Base-by-base conservation (phyloP, 2,113 vertebrate genomes). In the Pluvialis apricaria region DNA sequence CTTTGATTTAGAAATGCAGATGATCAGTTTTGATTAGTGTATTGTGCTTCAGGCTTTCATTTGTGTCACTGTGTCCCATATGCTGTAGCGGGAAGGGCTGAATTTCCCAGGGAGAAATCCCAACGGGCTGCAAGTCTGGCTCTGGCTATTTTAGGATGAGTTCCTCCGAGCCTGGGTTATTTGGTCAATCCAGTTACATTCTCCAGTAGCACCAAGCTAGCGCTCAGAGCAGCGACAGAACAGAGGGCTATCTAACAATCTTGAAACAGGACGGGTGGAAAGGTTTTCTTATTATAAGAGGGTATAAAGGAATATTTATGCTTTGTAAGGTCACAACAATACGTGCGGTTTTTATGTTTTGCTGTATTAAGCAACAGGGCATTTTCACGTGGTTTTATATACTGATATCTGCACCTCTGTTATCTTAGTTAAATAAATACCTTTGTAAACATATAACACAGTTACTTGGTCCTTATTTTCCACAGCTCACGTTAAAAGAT, bases 1-100 rank as follows among this genome's bases (percentile, higher is more conserved):
- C 92, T 97, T 97, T 77, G 92, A 97, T 92, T 93, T 97, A 97
- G 95, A 98, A 97, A 98, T 97, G 94, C 95, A 98, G 97, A 97
- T 94, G 90, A 94, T 97, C 85, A 92, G 95, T 91, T 95, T 95
- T 82, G 75, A 55, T 84, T 87, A 97, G 55, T 32, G 32, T 38
- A 42, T 84, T 93, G 88, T 97, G 90, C 90, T 95, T 80, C 94
- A 86, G 91, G 76, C 78, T 97, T 97, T 94, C 25, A 2, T 71
- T 32, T 86, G 40, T 92, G 44, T 92, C 80, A 78, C 81, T 54
- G 40, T 24, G 25, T 45, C 83, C 68, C 47, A 21, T 75, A 44
- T 15, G 60, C 47, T 69, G 15, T 38, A 69, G 88, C 40, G 52
- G 92, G 49, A 69, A 82, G 57, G 77, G 90, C 0, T 84, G 38